Base-by-base conservation (phyloP, 2,113 vertebrate species). In the Oreochromis tanganicae region DNA sequence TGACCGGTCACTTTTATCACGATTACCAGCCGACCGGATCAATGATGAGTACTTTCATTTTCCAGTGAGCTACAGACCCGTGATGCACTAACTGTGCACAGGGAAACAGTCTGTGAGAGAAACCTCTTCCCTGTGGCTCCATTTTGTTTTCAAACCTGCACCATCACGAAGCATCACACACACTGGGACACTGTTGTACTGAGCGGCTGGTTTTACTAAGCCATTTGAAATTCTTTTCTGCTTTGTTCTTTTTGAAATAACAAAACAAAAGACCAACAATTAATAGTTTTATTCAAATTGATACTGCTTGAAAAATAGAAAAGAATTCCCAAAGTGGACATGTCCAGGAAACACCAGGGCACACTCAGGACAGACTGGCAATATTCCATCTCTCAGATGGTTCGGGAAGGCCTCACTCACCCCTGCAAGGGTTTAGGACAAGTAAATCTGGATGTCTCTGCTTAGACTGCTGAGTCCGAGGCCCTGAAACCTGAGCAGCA, bases 361-460 rank as follows among this genome's bases (percentile, higher is more conserved):
- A 54, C 4, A n/a, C 50, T 4, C 52, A 55, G 19, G 5, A 63
- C 32, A 66, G 32, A 36, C 9, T 12, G 61, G 32, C 2, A 36
- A 63, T 19, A 3, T 5, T 34, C 16, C 59, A 63, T 36, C 32
- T 63, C 59, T 36, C 59, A 63, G 32, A 12, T 38, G 19, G 61
- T 38, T 36, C 19, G 36, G 61, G 10, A 66, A 38, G 0, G 61
- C 61, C 61, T 66, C 32, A 36, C 9, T 36, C 17, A 0, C 1
- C 61, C 63, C 63, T 0, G n/a, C 6, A 68, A 41, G 63, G 34
- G 11, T 36, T 41, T n/a, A 21, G 36, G 19, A 9, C 19, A 21
- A 17, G 3, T 6, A 14, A 0, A 3, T 41, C 36, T 41, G 36
- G n/a, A 5, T 14, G 36, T 71, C 36, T 71, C 36, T 71, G 12